phyloP scores from a whole-genome alignment of 2,888 invertebrate genomes.

The Bellardia bayeri region DNA sequence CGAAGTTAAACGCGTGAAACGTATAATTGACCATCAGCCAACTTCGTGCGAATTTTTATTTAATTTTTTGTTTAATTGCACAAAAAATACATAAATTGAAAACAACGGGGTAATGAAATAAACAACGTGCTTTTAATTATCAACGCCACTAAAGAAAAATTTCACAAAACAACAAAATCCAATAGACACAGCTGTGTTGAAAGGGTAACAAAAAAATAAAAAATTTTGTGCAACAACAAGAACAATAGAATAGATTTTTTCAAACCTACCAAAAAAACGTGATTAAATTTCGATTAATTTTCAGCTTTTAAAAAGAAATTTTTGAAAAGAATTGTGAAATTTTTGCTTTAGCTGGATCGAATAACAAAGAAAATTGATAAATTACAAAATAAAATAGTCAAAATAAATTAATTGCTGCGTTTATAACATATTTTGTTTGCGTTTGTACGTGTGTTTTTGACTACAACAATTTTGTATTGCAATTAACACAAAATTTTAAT shows the following conservation, averaged over 20 bases:
- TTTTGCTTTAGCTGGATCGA: conserved; percentile 49
- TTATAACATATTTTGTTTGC: conserved; percentile 18
- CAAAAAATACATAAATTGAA: conserved; percentile 19
- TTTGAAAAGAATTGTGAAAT: conserved; percentile 22
- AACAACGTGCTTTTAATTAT: background rate
- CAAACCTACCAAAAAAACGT: conserved; percentile 32
- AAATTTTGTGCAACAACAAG: conserved; percentile 27
- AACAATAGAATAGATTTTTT: conserved; percentile 52
- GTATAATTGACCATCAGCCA: conserved; percentile 25
- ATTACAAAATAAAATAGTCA: conserved; percentile 5
- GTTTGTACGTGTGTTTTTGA: conserved; percentile 7
- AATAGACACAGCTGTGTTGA: conserved; percentile 40
- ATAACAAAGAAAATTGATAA: background rate
- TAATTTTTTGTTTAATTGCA: conserved; percentile 49
- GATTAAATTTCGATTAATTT: conserved; percentile 12
- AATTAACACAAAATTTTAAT: conserved; percentile 33
- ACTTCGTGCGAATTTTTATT: conserved; percentile 50
- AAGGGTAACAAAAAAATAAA: conserved; percentile 20
- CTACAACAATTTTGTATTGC: conserved; percentile 25
- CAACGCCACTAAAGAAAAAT: conserved; percentile 38
- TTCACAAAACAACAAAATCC: conserved; percentile 44
- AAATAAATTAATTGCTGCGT: background rate
- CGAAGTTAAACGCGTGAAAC: conserved; percentile 63
- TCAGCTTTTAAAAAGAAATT: background rate
- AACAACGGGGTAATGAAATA: background rate